phyloP scores from a whole-genome alignment of 1,140 invertebrate species.

The Elymnias hypermnestra region DNA sequence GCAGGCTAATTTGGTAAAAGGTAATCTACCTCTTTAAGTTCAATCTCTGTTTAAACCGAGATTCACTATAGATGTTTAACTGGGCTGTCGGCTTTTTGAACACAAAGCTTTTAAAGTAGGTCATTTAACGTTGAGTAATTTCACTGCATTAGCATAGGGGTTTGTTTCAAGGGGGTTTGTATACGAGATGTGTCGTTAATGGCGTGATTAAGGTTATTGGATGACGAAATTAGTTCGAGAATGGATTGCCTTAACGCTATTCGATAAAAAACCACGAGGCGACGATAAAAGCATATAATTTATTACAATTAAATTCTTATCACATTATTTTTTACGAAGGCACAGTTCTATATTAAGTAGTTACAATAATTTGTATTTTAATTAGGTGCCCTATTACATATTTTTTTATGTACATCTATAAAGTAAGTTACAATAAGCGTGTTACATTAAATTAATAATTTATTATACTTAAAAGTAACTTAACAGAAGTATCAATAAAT shows the following conservation, averaged over 20 bases:
- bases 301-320: slow-evolving; percentile 29
- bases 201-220: slow-evolving; percentile 32
- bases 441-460: no score
- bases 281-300: slow-evolving; percentile 27
- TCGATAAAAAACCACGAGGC: slow-evolving; percentile 13
- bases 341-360: slow-evolving; percentile 34
- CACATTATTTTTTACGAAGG: slow-evolving; percentile 54
- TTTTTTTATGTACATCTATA: slow-evolving; percentile 27
- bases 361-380: slow-evolving; percentile 36
- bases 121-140: slow-evolving; percentile 52
- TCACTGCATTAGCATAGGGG: slow-evolving; percentile 55
- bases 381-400: slow-evolving; percentile 35
- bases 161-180: slow-evolving; percentile 38
- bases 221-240: slow-evolving; percentile 20
- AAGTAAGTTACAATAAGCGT: not conserved
- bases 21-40: no score
- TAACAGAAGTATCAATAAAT: no score
- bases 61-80: no score
- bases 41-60: no score
- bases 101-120: slow-evolving; percentile 46
- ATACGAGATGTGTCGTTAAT: slow-evolving; percentile 36
- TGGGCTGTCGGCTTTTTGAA: slow-evolving; percentile 23
- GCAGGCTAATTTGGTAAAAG: no score
- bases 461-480: no score
- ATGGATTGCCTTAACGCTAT: not conserved